These are phyloP conservation scores for Potorous gilbertii DNA, from an alignment of 2,797 vertebrate species.

Conservation along the genomic window DNA sequence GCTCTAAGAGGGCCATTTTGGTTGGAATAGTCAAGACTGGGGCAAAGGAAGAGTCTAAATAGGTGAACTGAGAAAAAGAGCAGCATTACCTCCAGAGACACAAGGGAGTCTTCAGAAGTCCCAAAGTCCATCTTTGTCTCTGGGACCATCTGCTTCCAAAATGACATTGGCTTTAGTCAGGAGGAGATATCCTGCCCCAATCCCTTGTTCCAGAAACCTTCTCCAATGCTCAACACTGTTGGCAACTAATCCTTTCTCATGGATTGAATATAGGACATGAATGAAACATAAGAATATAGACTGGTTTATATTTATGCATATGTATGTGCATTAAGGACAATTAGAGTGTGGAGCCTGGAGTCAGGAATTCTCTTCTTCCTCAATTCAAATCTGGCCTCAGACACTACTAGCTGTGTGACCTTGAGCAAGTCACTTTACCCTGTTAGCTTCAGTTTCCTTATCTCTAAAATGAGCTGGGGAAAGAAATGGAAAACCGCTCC, in stretches of 20 bases:
- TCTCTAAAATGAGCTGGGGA: background rate
- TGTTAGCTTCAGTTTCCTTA: background rate
- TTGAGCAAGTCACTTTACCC: no score
- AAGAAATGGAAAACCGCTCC: background rate
- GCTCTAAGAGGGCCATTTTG: background rate
- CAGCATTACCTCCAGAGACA: background rate
- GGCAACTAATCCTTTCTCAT: background rate
- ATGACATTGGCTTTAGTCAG: background rate
- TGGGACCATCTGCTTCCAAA: background rate
- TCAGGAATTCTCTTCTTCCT: background rate
- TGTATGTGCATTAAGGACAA: background rate
- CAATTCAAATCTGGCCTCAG: background rate
- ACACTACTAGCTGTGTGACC: background rate
- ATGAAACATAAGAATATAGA: background rate
- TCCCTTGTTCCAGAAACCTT: background rate
- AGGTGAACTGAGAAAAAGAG: background rate
- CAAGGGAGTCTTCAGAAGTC: background rate
- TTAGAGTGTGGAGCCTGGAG: accelerated
- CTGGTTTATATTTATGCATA: background rate
- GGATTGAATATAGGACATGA: background rate
- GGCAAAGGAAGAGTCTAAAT: background rate
- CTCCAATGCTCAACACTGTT: background rate
- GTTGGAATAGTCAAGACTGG: background rate
- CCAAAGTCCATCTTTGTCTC: background rate
- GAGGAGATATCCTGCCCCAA: background rate